These are phyloP conservation scores for Oriolus oriolus DNA, from an alignment of 2,113 vertebrate species.

Conservation along the genomic window DNA sequence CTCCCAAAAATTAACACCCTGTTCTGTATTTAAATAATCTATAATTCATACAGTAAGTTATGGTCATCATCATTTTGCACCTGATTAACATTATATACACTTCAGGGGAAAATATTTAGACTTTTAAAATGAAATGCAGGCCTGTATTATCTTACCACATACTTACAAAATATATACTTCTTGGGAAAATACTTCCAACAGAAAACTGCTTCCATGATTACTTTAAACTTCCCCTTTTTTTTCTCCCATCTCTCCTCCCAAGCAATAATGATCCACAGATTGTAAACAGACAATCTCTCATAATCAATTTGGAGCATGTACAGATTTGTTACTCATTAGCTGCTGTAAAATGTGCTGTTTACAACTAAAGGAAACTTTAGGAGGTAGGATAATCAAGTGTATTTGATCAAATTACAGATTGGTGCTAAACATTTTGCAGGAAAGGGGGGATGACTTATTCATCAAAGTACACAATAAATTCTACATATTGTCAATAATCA, in stretches of 20 bases:
- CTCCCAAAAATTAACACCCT: background rate
- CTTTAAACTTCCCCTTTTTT: background rate
- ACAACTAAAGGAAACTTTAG: background rate
- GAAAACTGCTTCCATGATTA: background rate
- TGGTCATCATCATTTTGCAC: background rate
- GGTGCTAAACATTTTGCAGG: background rate
- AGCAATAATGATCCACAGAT: background rate
- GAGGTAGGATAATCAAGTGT: background rate
- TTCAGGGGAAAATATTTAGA: background rate
- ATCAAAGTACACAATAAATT: background rate
- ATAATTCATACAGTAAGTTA: background rate
- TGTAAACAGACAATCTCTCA: background rate
- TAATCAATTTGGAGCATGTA: background rate
- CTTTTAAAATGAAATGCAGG: background rate
- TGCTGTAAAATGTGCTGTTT: constrained; percentile 1
- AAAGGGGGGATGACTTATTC: background rate
- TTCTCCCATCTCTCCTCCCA: background rate
- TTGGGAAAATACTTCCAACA: background rate
- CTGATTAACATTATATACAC: background rate
- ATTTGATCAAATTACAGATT: background rate
- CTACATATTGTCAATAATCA: background rate
- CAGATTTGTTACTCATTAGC: background rate
- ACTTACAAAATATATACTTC: background rate
- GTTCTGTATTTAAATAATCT: background rate
- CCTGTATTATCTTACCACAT: background rate